A percentile compares a stretch with the other conserved stretches of the same genome.
Conservation (phyloP, 2,797 vertebrate species). For the Scomberomorus guttatus region DNA sequence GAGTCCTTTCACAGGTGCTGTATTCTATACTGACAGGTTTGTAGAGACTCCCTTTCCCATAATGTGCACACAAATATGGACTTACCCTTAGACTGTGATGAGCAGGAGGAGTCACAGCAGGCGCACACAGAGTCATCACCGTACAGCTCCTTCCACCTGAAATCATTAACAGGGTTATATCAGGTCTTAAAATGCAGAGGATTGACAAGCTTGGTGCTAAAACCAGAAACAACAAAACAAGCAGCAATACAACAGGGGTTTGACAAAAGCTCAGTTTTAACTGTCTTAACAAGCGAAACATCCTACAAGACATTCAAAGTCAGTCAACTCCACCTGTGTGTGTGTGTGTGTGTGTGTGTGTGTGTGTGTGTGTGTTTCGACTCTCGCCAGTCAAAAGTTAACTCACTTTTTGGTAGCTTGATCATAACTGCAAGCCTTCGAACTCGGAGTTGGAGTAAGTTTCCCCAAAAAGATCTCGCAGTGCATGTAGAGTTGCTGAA, state of each 20-base stretch:
- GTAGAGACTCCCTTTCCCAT: not conserved
- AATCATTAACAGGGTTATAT: conserved; percentile 4
- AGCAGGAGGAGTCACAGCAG: conserved; percentile 77
- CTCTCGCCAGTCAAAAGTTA: not conserved
- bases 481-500: conserved; percentile 80
- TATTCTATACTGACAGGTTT: not conserved
- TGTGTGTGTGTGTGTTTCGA: too few species aligned
- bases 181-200: not conserved
- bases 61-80: not conserved
- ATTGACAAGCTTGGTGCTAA: not conserved
- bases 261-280: not conserved
- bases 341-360: too few species aligned
- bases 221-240: not conserved
- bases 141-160: conserved; percentile 83
- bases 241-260: not conserved
- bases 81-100: conserved; percentile 38
- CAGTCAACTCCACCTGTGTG: not conserved
- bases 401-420: conserved; percentile 55
- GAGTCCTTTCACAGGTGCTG: not conserved
- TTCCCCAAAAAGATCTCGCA: conserved; percentile 69
- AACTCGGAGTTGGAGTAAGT: conserved; percentile 34
- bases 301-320: not conserved
- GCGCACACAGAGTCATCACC: conserved; percentile 59
- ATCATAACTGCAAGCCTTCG: conserved; percentile 80
- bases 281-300: not conserved